Evolutionary conservation across 2,113 vertebrate genomes (phyloP).

Genomic region (Mustelus asterias): DNA sequence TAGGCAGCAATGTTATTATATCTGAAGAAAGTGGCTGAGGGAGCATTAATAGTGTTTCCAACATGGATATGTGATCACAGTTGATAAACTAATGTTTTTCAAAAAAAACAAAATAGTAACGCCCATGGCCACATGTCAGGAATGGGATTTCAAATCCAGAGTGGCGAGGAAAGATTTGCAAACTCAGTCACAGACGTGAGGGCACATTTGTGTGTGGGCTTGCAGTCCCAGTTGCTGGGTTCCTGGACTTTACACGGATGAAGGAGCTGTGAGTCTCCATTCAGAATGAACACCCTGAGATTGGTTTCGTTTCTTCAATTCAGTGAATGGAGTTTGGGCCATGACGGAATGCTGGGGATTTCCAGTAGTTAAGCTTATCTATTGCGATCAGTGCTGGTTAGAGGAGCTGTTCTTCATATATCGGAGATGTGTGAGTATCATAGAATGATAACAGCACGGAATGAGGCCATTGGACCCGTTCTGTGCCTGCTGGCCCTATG

Average conservation of each 20-base stretch:
- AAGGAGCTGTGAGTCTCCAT: background rate
- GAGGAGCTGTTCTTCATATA: too few species aligned
- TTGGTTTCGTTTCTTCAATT: background rate
- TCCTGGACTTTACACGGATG: too few species aligned
- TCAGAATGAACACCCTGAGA: background rate
- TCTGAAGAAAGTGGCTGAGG: background rate
- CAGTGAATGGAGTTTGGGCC: background rate
- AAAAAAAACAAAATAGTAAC: background rate
- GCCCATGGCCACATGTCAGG: background rate
- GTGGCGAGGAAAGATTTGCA: background rate
- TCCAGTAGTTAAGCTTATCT: background rate
- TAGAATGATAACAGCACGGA: background rate
- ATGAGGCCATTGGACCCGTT: background rate
- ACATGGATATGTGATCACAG: background rate
- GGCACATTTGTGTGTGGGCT: background rate
- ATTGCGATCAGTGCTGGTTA: background rate
- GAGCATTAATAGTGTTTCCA: background rate
- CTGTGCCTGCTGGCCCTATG: background rate
- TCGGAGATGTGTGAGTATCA: background rate
- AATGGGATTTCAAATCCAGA: background rate
- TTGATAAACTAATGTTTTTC: background rate
- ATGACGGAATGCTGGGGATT: background rate
- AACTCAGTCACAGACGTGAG: background rate
- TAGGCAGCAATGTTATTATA: background rate
- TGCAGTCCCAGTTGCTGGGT: background rate